Percentiles rank a stretch among this genome's conserved stretches.
These are phyloP conservation scores for Pundamilia nyererei DNA, from an alignment of 2,113 vertebrate genomes.

Conservation along the genomic window DNA sequence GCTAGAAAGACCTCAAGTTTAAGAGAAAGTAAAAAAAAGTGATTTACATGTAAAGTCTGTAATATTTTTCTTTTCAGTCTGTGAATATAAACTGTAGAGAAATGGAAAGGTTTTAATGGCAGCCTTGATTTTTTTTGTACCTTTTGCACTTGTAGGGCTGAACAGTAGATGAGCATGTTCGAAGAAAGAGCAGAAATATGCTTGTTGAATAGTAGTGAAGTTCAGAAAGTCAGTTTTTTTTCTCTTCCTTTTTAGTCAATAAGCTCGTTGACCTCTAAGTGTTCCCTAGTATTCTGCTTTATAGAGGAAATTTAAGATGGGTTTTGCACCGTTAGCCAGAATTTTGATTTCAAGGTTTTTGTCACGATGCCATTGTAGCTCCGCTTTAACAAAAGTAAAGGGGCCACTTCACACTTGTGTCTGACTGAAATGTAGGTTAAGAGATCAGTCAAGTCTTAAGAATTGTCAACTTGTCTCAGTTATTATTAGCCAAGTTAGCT, in stretches of 20 bases:
- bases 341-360: neutral
- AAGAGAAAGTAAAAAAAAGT: neutral
- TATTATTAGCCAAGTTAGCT: neutral
- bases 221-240: neutral
- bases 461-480: neutral
- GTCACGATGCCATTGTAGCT: neutral
- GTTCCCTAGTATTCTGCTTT: neutral
- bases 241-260: neutral
- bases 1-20: neutral
- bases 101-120: neutral
- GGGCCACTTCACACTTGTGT: neutral
- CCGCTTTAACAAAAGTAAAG: neutral
- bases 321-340: neutral
- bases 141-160: neutral
- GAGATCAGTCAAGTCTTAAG: neutral
- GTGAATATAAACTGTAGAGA: neutral
- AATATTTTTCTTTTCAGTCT: neutral
- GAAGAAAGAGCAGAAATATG: neutral
- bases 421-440: neutral
- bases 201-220: neutral
- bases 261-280: neutral
- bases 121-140: neutral
- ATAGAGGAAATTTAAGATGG: neutral
- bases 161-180: neutral
- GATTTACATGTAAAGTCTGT: neutral